These are phyloP conservation scores for Plagiodera versicolora DNA, from an alignment of 2,888 invertebrate genomes.

Conservation along the genomic window DNA sequence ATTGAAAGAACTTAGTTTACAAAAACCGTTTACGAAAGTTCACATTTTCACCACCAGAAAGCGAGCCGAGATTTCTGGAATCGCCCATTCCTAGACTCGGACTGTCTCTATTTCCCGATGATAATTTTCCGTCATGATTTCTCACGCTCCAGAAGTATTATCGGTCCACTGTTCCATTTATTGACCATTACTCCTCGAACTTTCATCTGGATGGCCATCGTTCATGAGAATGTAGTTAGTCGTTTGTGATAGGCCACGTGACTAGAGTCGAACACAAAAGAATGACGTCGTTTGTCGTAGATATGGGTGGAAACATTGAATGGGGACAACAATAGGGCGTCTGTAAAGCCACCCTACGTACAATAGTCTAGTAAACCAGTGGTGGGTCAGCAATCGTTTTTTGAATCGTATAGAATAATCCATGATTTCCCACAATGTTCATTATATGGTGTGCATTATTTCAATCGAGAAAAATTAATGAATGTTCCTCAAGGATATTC, in stretches of 20 bases:
- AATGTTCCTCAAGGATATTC: too few species aligned
- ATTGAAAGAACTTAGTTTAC: too few species aligned
- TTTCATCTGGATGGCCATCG: background rate
- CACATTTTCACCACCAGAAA: too few species aligned
- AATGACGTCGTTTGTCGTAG: background rate
- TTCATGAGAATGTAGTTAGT: background rate
- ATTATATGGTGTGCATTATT: too few species aligned
- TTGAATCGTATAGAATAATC: too few species aligned
- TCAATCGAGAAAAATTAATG: too few species aligned
- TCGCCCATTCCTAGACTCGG: too few species aligned
- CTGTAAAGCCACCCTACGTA: conserved; percentile 33
- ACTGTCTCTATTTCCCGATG: too few species aligned
- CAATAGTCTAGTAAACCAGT: conserved; percentile 17
- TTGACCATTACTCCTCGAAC: background rate
- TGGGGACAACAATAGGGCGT: conserved; percentile 27
- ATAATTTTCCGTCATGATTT: background rate
- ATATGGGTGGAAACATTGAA: conserved; percentile 33
- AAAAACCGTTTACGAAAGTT: too few species aligned
- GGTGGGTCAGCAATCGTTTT: background rate
- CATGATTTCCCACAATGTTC: too few species aligned
- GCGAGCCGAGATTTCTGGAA: too few species aligned
- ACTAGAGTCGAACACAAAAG: background rate
- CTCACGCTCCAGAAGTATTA: background rate
- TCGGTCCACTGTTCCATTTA: background rate
- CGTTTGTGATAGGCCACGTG: background rate